Evolutionary conservation across 1,140 invertebrate genomes (phyloP).

Genomic region (Radopholus similis): DNA sequence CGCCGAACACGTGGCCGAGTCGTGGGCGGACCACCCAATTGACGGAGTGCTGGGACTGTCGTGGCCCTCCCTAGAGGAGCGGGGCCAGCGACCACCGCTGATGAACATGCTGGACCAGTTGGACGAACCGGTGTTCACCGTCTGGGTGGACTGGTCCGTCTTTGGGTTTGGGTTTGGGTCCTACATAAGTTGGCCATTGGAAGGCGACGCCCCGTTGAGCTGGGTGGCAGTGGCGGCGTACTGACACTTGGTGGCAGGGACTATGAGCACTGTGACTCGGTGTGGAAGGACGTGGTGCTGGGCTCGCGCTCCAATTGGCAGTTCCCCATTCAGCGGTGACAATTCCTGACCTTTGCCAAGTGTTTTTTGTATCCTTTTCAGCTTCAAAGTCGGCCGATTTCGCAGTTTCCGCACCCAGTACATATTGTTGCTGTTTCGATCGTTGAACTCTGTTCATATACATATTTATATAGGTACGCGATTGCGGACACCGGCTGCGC

Average conservation of each 20-base stretch:
- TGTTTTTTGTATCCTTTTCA: too few relatives aligned
- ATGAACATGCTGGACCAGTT: slow-evolving; percentile 2
- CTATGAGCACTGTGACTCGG: neutral
- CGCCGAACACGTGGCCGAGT: neutral
- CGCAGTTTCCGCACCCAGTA: neutral
- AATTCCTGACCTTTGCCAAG: too few relatives aligned
- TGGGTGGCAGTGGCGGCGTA: neutral
- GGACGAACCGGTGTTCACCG: neutral
- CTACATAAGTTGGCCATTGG: neutral
- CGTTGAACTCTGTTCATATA: too few relatives aligned
- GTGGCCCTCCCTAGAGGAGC: neutral
- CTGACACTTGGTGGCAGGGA: neutral
- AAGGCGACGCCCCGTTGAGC: neutral
- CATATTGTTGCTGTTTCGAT: too few relatives aligned
- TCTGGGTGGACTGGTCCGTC: neutral
- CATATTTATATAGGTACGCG: too few relatives aligned
- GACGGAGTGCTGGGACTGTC: neutral
- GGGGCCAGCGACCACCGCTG: neutral
- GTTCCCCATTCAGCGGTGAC: neutral
- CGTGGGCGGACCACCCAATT: neutral
- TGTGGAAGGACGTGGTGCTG: neutral
- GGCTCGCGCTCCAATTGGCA: neutral
- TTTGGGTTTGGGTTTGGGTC: too few relatives aligned
- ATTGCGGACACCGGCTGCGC: neutral
- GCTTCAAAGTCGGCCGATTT: neutral